A percentile compares a stretch with the other conserved stretches of the same genome.
Evolutionary conservation across 1,140 invertebrate species (phyloP).

Genomic region (Dinoponera quadriceps): DNA sequence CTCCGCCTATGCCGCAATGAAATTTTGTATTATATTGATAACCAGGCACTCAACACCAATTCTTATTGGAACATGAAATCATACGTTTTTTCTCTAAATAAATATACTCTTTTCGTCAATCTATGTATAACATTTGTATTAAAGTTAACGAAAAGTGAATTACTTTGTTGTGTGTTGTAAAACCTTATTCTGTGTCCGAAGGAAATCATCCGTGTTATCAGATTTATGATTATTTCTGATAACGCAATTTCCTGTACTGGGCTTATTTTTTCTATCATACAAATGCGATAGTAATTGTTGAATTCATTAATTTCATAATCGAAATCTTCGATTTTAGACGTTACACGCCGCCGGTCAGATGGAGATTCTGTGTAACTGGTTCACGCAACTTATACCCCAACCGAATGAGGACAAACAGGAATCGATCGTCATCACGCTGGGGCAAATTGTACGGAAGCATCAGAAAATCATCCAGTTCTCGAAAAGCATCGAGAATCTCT

Average conservation of each 20-base stretch:
- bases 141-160: too few species aligned
- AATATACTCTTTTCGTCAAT: too few species aligned
- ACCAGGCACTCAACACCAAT: too few species aligned
- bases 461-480: too few species aligned
- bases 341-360: slow-evolving; percentile 54
- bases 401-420: neutral
- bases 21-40: too few species aligned
- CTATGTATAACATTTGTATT: too few species aligned
- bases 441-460: slow-evolving; percentile 41
- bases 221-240: neutral
- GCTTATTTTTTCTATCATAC: neutral
- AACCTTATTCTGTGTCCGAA: neutral
- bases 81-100: too few species aligned
- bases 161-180: too few species aligned
- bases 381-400: slow-evolving; percentile 12
- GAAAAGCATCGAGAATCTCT: slow-evolving; percentile 30
- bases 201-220: neutral
- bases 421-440: neutral
- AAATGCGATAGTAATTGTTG: too few species aligned
- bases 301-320: slow-evolving; percentile 1
- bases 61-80: too few species aligned
- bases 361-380: slow-evolving; percentile 31
- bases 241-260: neutral
- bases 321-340: slow-evolving; percentile 7
- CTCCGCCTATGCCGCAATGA: too few species aligned